phyloP scores from a whole-genome alignment of 2,888 invertebrate genomes.

The Archaeoteleia sp. region DNA sequence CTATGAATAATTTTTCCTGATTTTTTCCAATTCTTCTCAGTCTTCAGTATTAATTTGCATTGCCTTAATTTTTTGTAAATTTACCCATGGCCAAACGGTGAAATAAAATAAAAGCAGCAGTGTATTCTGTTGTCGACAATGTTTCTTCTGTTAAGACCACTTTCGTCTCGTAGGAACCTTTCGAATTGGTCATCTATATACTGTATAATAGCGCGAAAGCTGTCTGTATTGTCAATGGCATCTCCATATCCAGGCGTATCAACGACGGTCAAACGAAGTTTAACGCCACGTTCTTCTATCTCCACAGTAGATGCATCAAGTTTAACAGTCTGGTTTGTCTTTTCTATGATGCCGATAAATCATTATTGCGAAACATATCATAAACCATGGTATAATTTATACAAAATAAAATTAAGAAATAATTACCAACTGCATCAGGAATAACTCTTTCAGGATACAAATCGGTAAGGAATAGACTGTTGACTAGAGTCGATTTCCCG shows the following conservation, averaged over 20 bases:
- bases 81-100: conserved; percentile 97
- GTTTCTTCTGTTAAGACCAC: conserved; percentile 95
- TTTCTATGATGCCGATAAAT: conserved; percentile 65
- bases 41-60: conserved; percentile 4
- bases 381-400: conserved; percentile 3
- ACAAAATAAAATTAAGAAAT: background rate
- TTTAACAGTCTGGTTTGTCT: conserved; percentile 93
- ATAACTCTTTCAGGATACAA: conserved; percentile 94
- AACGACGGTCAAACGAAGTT: conserved; percentile 92
- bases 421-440: conserved; percentile 88
- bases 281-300: conserved; percentile 96
- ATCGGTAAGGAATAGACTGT: conserved; percentile 95
- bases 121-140: conserved; percentile 98
- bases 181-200: conserved; percentile 99
- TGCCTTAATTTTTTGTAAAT: conserved; percentile 48
- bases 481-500: conserved; percentile 96
- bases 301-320: conserved; percentile 96
- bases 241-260: conserved; percentile 98
- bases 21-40: too few species aligned
- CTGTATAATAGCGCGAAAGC: conserved; percentile 94
- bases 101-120: conserved; percentile 98
- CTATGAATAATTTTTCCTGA: too few species aligned
- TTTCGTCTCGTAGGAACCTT: conserved; percentile 92
- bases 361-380: too few species aligned
- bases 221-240: conserved; percentile 94